Conservation (phyloP, 1,140 invertebrate species). For the Triops cancriformis region DNA sequence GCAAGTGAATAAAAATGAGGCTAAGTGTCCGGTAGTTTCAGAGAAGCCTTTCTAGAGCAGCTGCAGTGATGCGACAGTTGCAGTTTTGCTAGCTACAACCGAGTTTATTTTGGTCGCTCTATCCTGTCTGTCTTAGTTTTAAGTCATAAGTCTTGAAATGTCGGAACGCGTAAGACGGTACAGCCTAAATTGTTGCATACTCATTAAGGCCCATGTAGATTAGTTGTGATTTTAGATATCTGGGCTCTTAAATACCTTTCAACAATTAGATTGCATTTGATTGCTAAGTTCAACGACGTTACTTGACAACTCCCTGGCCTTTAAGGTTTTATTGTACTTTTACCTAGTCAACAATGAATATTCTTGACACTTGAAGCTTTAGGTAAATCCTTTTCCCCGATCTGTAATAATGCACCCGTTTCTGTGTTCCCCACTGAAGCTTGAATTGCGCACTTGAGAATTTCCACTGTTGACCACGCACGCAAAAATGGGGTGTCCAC, state of each 20-base stretch:
- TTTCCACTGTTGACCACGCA: not conserved
- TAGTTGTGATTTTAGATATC: not conserved
- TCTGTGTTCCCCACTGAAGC: not conserved
- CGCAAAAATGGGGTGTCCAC: not conserved
- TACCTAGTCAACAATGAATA: not conserved
- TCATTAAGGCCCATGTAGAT: no score
- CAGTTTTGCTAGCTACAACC: not conserved
- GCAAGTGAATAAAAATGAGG: not conserved
- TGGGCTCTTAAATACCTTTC: not conserved
- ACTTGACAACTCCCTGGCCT: no score
- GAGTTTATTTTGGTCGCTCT: constrained; percentile 6
- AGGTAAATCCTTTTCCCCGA: not conserved
- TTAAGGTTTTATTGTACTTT: no score
- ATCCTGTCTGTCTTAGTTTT: not conserved
- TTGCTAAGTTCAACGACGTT: no score
- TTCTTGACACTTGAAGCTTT: not conserved
- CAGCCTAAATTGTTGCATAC: no score
- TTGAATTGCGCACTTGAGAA: not conserved
- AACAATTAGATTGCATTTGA: no score
- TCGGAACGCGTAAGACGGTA: not conserved
- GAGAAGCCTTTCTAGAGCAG: not conserved
- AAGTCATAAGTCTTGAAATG: not conserved
- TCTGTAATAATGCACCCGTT: no score
- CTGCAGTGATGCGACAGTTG: constrained; percentile 8
- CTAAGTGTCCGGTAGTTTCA: not conserved